Conservation (phyloP, 2,888 invertebrate genomes). For the Melinaea menophilus region DNA sequence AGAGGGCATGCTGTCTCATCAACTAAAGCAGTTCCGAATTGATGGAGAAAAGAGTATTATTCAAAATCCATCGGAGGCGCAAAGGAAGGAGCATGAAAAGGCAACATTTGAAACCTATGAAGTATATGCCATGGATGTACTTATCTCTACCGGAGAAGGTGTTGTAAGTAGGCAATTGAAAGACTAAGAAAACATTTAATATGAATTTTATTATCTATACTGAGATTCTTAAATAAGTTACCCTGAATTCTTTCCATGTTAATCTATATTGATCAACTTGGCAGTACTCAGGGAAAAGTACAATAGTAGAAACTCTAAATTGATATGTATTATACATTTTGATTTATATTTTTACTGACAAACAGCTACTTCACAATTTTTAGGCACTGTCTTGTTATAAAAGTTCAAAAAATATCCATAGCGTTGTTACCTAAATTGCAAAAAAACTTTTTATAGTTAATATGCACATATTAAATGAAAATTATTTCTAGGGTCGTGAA, state of each 20-base stretch:
- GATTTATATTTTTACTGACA: constrained; percentile 50
- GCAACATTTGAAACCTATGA: constrained; percentile 97
- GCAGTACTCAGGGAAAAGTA: constrained; percentile 39
- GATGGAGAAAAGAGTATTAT: constrained; percentile 93
- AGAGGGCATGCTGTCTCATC: constrained; percentile 97
- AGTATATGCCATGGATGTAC: constrained; percentile 99
- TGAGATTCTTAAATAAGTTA: not conserved
- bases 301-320: constrained; percentile 30
- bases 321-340: constrained; percentile 42
- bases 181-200: constrained; percentile 27
- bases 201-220: no score
- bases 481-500: constrained; percentile 84
- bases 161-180: constrained; percentile 77
- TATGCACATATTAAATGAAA: no score
- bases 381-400: no score
- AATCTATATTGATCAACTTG: constrained; percentile 27
- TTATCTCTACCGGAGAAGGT: constrained; percentile 97
- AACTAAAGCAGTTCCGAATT: constrained; percentile 96
- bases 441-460: no score
- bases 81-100: constrained; percentile 98
- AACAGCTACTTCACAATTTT: not conserved
- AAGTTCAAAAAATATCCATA: no score
- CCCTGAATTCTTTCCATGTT: constrained; percentile 44
- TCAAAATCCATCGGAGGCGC: constrained; percentile 97
- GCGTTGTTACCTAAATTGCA: no score